Evolutionary conservation across 2,797 vertebrate species (phyloP).

Genomic region (Crenuchus spilurus): DNA sequence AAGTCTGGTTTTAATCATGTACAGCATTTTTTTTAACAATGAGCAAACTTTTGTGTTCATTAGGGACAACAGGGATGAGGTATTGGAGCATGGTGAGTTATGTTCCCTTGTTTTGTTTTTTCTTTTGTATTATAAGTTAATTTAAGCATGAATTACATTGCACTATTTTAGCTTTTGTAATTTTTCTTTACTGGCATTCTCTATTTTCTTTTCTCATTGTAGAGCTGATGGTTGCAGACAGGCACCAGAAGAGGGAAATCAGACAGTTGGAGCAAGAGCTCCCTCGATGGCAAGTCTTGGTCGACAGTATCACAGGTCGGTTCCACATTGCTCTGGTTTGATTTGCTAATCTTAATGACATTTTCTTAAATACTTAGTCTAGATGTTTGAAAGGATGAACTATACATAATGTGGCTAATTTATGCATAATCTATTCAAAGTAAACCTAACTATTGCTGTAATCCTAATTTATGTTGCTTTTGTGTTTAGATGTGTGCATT

Average conservation of each 20-base stretch:
- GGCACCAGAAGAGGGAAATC: conserved; percentile 94
- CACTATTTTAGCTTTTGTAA: not conserved
- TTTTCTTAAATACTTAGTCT: not conserved
- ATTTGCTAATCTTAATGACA: not conserved
- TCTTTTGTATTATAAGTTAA: not conserved
- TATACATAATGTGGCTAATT: too few relatives aligned
- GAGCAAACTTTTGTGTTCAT: too few relatives aligned
- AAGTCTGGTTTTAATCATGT: too few relatives aligned
- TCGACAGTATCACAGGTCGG: conserved; percentile 93
- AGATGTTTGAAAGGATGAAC: not conserved
- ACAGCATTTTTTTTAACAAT: too few relatives aligned
- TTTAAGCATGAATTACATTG: too few relatives aligned
- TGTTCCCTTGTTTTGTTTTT: not conserved
- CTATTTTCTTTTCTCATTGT: conserved; percentile 15
- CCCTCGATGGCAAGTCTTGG: conserved; percentile 94
- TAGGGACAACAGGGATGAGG: conserved; percentile 92
- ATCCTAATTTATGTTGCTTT: too few relatives aligned
- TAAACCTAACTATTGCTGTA: too few relatives aligned
- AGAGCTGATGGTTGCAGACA: conserved; percentile 94
- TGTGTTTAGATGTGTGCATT: too few relatives aligned
- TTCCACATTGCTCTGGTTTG: not conserved
- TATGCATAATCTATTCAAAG: too few relatives aligned
- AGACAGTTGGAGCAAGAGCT: conserved; percentile 93
- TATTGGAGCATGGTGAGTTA: conserved; percentile 91
- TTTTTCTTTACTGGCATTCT: not conserved